Evolutionary conservation across 2,113 vertebrate species (phyloP).

Genomic region (Notarius lentiginosus): DNA sequence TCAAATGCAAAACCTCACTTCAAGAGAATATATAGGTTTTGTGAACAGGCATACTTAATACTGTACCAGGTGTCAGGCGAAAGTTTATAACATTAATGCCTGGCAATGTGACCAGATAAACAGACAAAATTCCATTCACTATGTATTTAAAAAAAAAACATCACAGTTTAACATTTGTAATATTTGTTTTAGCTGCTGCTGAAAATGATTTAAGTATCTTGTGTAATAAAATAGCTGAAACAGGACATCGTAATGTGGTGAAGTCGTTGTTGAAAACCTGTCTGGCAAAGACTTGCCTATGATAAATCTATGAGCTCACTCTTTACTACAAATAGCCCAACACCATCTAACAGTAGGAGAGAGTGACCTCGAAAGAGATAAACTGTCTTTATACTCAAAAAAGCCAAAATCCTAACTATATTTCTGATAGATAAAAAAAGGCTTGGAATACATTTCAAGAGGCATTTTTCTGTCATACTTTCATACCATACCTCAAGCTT

Average conservation of each 20-base stretch:
- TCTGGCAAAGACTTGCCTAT: slow-evolving; percentile 35
- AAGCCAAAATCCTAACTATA: neutral
- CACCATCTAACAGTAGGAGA: slow-evolving; percentile 43
- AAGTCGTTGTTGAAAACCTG: slow-evolving; percentile 30
- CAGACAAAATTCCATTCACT: neutral
- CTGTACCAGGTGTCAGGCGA: neutral
- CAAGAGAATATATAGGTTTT: neutral
- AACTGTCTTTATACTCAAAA: neutral
- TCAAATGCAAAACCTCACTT: neutral
- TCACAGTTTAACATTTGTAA: neutral
- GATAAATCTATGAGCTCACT: slow-evolving; percentile 47
- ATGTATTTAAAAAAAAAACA: neutral
- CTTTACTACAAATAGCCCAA: slow-evolving; percentile 50
- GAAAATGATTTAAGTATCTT: slow-evolving; percentile 20
- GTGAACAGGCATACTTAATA: neutral
- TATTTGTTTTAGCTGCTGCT: neutral
- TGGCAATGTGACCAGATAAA: neutral
- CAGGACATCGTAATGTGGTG: slow-evolving; percentile 40
- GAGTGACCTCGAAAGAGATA: slow-evolving; percentile 29
- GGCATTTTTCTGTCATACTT: neutral
- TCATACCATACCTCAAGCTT: neutral
- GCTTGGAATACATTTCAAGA: neutral
- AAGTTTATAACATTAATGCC: neutral
- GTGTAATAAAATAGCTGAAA: slow-evolving; percentile 29
- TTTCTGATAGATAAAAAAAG: neutral